Evolutionary conservation across 2,888 invertebrate genomes (phyloP).

Genomic region (Luperina nickerlii): DNA sequence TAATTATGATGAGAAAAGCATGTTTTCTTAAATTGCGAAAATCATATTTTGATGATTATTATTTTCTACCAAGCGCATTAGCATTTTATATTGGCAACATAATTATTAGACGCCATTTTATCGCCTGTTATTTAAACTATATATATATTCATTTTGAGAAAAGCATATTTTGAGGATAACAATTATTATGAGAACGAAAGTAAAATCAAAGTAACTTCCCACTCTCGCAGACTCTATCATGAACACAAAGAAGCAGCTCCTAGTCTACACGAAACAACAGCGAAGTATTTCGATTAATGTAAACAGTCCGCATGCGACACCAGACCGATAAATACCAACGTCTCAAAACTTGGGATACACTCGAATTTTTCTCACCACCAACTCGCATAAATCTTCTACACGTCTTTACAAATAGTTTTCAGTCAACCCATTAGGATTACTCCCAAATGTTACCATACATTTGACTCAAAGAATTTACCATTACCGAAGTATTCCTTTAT

Average conservation of each 20-base stretch:
- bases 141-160: background rate
- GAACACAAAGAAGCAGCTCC: constrained; percentile 36
- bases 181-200: constrained; percentile 2
- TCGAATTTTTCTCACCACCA: constrained; percentile 45
- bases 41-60: background rate
- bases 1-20: background rate
- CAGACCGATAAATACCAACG: constrained; percentile 36
- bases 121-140: background rate
- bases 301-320: constrained; percentile 64
- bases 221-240: background rate
- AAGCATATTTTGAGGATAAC: background rate
- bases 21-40: background rate
- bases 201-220: background rate
- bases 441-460: constrained; percentile 36
- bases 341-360: constrained; percentile 23
- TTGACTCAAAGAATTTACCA: constrained; percentile 43
- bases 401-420: constrained; percentile 38
- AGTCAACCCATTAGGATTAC: constrained; percentile 35
- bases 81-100: background rate
- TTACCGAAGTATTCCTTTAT: constrained; percentile 56
- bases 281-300: constrained; percentile 66
- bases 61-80: too few species aligned
- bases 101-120: background rate
- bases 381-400: constrained; percentile 39
- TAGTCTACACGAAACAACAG: constrained; percentile 55